Evolutionary conservation across 2,888 invertebrate species (phyloP).

Genomic region (Pseudanteris insignis): DNA sequence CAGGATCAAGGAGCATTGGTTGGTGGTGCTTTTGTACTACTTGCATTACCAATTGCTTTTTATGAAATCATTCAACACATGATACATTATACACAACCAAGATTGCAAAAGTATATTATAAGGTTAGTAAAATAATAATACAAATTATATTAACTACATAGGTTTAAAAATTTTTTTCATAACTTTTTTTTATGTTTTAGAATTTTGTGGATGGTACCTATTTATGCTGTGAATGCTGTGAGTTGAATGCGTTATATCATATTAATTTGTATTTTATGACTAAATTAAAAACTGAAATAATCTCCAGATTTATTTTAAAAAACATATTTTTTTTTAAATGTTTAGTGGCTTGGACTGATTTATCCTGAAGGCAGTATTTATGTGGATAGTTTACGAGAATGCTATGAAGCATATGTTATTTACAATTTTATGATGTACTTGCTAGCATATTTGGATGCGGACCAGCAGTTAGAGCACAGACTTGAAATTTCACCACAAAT

Average conservation of each 20-base stretch:
- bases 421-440: slow-evolving; percentile 97
- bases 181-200: slow-evolving; percentile 68
- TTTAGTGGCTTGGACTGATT: slow-evolving; percentile 85
- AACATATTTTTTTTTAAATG: no score
- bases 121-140: no score
- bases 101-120: slow-evolving; percentile 92
- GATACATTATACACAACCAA: slow-evolving; percentile 91
- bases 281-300: no score
- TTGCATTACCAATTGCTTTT: slow-evolving; percentile 90
- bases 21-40: slow-evolving; percentile 89
- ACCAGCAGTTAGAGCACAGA: slow-evolving; percentile 84
- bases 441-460: slow-evolving; percentile 87
- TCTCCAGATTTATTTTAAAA: no score
- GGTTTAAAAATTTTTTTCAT: no score
- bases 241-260: no score
- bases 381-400: slow-evolving; percentile 91
- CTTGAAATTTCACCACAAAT: slow-evolving; percentile 86
- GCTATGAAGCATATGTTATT: slow-evolving; percentile 97
- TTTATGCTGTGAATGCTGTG: slow-evolving; percentile 93
- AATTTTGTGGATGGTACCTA: slow-evolving; percentile 97
- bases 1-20: slow-evolving; percentile 84
- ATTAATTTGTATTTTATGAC: no score
- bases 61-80: slow-evolving; percentile 96
- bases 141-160: neutral
- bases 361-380: slow-evolving; percentile 91